Conservation (phyloP, 2,797 vertebrate species). For the Nyctalus aviator region DNA sequence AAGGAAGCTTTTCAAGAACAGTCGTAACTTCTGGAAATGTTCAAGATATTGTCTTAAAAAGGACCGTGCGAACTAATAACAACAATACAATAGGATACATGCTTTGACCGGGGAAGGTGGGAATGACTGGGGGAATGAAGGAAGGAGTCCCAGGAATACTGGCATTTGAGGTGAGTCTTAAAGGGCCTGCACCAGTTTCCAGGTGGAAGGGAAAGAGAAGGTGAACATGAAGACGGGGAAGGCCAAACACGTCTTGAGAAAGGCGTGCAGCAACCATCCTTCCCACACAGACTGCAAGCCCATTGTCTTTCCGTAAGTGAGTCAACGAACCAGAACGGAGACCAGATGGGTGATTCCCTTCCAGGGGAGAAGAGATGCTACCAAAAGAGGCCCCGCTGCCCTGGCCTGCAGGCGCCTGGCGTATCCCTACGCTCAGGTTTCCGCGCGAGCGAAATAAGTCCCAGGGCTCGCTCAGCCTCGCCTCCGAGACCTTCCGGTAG, state of each 20-base stretch:
- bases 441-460: conserved; percentile 42
- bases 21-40: conserved; percentile 1
- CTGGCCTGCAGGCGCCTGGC: fast-evolving
- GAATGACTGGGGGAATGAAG: neutral
- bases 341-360: neutral
- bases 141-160: neutral
- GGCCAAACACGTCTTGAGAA: neutral
- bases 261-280: neutral
- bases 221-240: neutral
- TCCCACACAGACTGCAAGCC: neutral
- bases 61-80: neutral
- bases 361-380: fast-evolving
- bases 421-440: neutral
- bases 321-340: neutral
- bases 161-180: neutral
- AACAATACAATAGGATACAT: neutral
- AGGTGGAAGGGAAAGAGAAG: neutral
- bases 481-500: neutral
- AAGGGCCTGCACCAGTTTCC: neutral
- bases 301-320: neutral
- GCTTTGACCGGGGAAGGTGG: neutral
- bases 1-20: conserved; percentile 9
- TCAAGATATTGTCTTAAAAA: conserved; percentile 10
- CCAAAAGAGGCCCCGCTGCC: neutral
- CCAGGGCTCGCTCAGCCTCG: neutral